Evolutionary conservation across 1,140 invertebrate genomes (phyloP).

Genomic region (Drosophila kohkoa): DNA sequence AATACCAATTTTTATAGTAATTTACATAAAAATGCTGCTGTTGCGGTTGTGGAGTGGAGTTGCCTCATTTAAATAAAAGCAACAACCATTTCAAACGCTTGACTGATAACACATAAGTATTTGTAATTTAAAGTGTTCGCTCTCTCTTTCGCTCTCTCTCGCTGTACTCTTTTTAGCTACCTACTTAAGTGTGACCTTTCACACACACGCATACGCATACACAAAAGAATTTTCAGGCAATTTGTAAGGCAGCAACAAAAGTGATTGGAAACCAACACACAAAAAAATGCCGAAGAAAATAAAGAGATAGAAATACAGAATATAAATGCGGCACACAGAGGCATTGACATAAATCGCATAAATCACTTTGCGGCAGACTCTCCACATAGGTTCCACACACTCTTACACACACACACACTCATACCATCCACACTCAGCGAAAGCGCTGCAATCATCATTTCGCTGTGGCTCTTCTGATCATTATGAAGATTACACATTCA

Average conservation of each 20-base stretch:
- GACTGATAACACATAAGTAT: conserved; percentile 71
- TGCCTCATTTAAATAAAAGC: conserved; percentile 79
- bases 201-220: conserved; percentile 28
- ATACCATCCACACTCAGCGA: conserved; percentile 37
- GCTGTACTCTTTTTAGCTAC: conserved; percentile 15
- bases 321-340: conserved; percentile 10
- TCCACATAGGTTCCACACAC: conserved; percentile 19
- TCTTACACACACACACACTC: not conserved
- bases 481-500: conserved; percentile 74
- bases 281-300: conserved; percentile 24
- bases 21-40: conserved; percentile 77
- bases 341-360: conserved; percentile 69
- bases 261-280: conserved; percentile 55
- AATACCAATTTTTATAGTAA: conserved; percentile 68
- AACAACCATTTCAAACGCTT: conserved; percentile 52
- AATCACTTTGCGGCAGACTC: conserved; percentile 53
- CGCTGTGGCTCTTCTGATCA: conserved; percentile 25
- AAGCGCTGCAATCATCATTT: conserved; percentile 58
- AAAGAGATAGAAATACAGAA: conserved; percentile 19
- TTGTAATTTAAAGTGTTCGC: conserved; percentile 51
- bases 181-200: conserved; percentile 35
- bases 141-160: not conserved
- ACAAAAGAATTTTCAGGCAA: conserved; percentile 52
- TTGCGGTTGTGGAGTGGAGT: conserved; percentile 47
- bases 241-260: conserved; percentile 36